Conservation (phyloP, 2,113 vertebrate genomes). For the Pangasianodon gigas region DNA sequence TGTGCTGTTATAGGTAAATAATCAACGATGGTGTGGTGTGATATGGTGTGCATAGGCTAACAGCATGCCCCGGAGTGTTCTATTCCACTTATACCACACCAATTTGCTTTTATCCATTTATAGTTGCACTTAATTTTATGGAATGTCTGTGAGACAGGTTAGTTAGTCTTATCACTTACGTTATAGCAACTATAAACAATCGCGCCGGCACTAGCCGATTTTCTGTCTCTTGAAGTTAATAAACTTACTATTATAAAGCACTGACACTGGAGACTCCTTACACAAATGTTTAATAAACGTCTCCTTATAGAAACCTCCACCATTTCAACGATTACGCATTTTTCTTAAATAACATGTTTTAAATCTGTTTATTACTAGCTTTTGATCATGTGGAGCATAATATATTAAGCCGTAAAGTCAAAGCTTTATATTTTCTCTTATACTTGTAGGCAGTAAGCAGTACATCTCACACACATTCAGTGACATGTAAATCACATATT, state of each 20-base stretch:
- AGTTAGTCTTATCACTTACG: not conserved
- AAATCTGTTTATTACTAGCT: not conserved
- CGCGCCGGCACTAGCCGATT: too few relatives aligned
- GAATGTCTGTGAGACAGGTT: not conserved
- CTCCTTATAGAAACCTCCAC: not conserved
- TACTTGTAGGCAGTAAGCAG: not conserved
- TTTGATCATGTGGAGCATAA: not conserved
- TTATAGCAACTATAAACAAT: not conserved
- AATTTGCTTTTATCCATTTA: not conserved
- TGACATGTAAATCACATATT: not conserved
- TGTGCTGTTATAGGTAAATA: not conserved
- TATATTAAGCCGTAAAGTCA: not conserved
- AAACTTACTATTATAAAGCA: not conserved
- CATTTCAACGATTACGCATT: not conserved
- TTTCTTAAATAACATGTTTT: not conserved
- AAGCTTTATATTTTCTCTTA: not conserved
- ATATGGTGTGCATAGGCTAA: not conserved
- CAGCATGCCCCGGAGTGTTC: not conserved
- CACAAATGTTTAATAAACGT: not conserved
- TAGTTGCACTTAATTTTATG: too few relatives aligned
- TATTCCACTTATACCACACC: not conserved
- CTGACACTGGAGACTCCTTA: not conserved
- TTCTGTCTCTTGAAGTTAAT: not conserved
- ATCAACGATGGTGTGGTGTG: not conserved
- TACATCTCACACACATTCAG: not conserved